Percentiles rank a stretch among this genome's conserved stretches.
Conservation (phyloP, 2,113 vertebrate genomes). For the Neotoma lepida region DNA sequence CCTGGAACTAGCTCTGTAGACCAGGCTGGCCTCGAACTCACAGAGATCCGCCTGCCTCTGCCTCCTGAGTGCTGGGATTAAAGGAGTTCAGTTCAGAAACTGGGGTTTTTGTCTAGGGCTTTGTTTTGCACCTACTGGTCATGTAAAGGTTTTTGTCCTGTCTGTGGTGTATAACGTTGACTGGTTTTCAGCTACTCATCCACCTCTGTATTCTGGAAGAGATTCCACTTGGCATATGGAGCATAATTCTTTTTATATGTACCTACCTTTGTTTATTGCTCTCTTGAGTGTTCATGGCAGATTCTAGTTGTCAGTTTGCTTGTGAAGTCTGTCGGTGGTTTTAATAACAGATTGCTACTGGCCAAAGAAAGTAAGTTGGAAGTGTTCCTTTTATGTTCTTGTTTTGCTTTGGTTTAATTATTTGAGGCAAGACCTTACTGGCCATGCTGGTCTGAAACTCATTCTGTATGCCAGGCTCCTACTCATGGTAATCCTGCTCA, state of each 20-base stretch:
- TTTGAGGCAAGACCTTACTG: background rate
- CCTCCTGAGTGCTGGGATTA: background rate
- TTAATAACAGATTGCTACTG: background rate
- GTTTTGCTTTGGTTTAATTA: background rate
- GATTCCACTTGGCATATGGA: background rate
- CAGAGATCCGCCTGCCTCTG: background rate
- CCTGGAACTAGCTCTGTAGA: background rate
- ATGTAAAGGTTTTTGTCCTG: background rate
- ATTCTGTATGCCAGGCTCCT: background rate
- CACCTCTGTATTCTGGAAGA: background rate
- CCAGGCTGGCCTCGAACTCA: too few relatives aligned
- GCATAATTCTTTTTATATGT: background rate
- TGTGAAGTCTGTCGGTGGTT: background rate
- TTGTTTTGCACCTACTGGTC: background rate
- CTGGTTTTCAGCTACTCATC: background rate
- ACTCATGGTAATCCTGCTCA: background rate
- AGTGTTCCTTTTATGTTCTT: background rate
- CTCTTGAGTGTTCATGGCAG: background rate
- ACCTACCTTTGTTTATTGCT: background rate
- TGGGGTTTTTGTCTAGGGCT: background rate
- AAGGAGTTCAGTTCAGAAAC: background rate
- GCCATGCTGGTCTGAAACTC: background rate
- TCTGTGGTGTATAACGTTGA: background rate
- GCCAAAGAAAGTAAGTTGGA: background rate
- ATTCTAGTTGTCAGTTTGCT: background rate